Percentiles rank a stretch among this genome's conserved stretches.
Evolutionary conservation across 1,140 invertebrate genomes (phyloP).

Genomic region (Drosophila bifasciata): DNA sequence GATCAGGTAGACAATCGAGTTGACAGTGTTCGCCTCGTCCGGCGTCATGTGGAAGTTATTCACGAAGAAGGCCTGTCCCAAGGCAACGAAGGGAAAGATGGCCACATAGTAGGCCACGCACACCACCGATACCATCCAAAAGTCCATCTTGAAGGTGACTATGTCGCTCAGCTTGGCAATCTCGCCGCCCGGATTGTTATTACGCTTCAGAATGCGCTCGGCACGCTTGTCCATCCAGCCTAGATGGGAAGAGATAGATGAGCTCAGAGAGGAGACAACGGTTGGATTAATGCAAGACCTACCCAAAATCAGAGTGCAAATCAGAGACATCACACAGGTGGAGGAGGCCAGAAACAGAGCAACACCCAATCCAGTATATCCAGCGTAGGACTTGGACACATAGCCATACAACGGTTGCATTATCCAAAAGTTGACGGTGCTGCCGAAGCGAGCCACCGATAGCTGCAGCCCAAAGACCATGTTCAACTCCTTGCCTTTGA

Average conservation of each 20-base stretch:
- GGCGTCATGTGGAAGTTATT: conserved; percentile 91
- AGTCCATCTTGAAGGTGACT: conserved; percentile 91
- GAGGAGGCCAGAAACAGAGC: conserved; percentile 91
- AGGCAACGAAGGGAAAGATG: conserved; percentile 97
- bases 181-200: conserved; percentile 87
- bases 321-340: conserved; percentile 93
- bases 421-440: conserved; percentile 96
- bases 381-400: conserved; percentile 88
- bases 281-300: neutral
- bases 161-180: conserved; percentile 93
- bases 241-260: conserved; percentile 8
- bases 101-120: conserved; percentile 98
- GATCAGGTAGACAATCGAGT: conserved; percentile 95
- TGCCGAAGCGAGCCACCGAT: conserved; percentile 96
- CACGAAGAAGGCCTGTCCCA: conserved; percentile 97
- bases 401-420: conserved; percentile 95
- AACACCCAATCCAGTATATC: conserved; percentile 91
- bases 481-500: conserved; percentile 98
- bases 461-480: conserved; percentile 98
- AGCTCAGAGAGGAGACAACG: neutral
- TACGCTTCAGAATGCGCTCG: conserved; percentile 90
- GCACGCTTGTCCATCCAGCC: conserved; percentile 93
- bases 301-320: conserved; percentile 91
- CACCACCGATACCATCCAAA: conserved; percentile 95
- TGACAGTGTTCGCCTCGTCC: conserved; percentile 91